Percentiles rank a stretch among this genome's conserved stretches.
Evolutionary conservation across 92 coral and sea anemone species (phyloP).

Genomic region (Micromussa lordhowensis): DNA sequence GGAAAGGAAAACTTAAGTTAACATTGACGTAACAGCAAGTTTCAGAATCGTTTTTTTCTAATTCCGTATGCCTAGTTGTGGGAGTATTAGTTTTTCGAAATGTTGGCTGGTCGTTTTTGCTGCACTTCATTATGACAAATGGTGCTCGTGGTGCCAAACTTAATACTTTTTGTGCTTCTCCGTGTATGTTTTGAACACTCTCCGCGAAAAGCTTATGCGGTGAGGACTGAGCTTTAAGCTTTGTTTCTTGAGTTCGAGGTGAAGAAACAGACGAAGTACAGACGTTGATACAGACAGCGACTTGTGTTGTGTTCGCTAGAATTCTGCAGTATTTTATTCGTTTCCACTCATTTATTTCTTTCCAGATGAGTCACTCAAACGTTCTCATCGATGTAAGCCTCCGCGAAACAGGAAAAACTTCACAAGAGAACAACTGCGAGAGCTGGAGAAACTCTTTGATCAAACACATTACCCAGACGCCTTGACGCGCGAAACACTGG

Average conservation of each 20-base stretch:
- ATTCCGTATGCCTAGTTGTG: not conserved
- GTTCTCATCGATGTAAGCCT: slow-evolving; percentile 62
- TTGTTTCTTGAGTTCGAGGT: no score
- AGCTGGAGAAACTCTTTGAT: slow-evolving; percentile 90
- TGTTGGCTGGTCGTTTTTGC: no score
- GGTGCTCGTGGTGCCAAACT: no score
- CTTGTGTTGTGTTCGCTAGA: not conserved
- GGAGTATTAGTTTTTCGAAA: no score
- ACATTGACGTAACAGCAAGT: not conserved
- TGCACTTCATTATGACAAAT: no score
- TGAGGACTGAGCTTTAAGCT: no score
- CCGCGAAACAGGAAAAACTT: slow-evolving; percentile 96
- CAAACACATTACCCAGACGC: slow-evolving; percentile 99
- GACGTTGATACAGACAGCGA: no score
- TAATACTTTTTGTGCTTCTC: not conserved
- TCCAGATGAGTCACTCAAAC: slow-evolving; percentile 13
- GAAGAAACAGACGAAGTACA: no score
- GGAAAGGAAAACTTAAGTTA: no score
- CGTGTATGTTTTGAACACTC: not conserved
- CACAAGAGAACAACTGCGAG: slow-evolving; percentile 91
- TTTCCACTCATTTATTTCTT: not conserved
- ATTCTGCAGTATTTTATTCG: not conserved
- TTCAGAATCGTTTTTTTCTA: no score
- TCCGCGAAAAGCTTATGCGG: not conserved
- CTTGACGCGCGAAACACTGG: slow-evolving; percentile 88